Conservation (phyloP, 2,797 vertebrate species). For the Channallabes apus region DNA sequence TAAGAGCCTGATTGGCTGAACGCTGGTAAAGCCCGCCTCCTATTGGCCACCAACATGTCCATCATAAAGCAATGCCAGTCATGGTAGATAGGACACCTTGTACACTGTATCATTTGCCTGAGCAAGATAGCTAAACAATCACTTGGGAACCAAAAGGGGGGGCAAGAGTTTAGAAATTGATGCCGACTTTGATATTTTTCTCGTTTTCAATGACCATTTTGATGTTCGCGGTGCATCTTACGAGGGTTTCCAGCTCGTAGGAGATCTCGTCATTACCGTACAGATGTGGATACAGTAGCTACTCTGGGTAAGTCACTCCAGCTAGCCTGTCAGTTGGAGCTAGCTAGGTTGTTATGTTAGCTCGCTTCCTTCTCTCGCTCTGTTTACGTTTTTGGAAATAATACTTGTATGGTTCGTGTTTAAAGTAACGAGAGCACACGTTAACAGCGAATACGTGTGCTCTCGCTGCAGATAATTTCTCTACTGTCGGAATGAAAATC, state of each 20-base stretch:
- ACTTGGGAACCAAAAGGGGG: slow-evolving; percentile 66
- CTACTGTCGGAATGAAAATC: slow-evolving; percentile 31
- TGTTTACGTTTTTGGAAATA: not conserved
- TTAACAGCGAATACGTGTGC: not conserved
- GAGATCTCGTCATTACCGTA: slow-evolving; percentile 57
- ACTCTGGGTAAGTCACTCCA: slow-evolving; percentile 74
- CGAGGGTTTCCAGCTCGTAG: slow-evolving; percentile 32
- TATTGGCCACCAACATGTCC: slow-evolving; percentile 69
- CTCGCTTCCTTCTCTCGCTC: slow-evolving; percentile 33
- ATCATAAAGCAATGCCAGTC: slow-evolving; percentile 70
- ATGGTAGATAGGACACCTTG: slow-evolving; percentile 79
- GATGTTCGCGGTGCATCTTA: slow-evolving; percentile 27
- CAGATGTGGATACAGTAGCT: slow-evolving; percentile 74
- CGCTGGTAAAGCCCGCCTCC: not conserved
- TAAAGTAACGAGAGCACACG: too few species aligned
- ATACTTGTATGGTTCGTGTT: not conserved
- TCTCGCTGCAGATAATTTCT: slow-evolving; percentile 1
- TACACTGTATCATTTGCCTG: slow-evolving; percentile 70
- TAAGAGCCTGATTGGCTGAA: slow-evolving; percentile 64
- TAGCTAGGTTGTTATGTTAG: slow-evolving; percentile 47
- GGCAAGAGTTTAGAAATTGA: slow-evolving; percentile 60
- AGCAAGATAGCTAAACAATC: slow-evolving; percentile 75
- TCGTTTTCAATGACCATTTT: slow-evolving; percentile 35
- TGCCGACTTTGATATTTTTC: slow-evolving; percentile 44
- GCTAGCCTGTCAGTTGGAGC: slow-evolving; percentile 50